phyloP scores from a whole-genome alignment of 2,113 vertebrate species.

The Oceanites oceanicus region DNA sequence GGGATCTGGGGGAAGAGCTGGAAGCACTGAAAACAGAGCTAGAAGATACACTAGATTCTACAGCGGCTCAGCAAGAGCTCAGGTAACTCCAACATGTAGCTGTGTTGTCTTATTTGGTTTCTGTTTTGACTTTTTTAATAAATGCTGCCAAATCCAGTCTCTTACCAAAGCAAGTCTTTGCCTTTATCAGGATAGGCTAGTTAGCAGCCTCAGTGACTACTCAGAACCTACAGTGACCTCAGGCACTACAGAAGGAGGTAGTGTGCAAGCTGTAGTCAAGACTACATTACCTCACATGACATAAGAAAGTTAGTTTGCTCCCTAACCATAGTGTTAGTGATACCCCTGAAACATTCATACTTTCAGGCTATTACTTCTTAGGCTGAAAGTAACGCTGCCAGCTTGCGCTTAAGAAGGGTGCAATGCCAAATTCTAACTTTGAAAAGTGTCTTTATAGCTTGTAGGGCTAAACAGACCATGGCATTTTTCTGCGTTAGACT shows the following conservation, averaged over 20 bases:
- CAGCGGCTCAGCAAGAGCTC: conserved; percentile 94
- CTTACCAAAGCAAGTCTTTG: not conserved
- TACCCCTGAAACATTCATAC: not conserved
- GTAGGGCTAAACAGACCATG: not conserved
- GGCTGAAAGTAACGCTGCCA: not conserved
- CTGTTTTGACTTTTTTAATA: not conserved
- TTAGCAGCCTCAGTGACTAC: not conserved
- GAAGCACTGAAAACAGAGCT: conserved; percentile 96
- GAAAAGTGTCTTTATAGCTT: not conserved
- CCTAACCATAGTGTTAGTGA: not conserved
- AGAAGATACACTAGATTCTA: conserved; percentile 94
- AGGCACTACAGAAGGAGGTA: not conserved
- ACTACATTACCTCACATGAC: not conserved
- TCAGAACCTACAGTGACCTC: no score
- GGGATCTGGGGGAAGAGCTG: conserved; percentile 95
- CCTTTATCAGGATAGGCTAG: not conserved
- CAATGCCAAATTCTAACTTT: not conserved
- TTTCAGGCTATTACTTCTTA: not conserved
- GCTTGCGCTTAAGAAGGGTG: not conserved
- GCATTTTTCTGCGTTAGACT: not conserved
- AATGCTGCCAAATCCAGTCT: not conserved
- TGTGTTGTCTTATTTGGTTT: not conserved
- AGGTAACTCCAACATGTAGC: conserved; percentile 75
- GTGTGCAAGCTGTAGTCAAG: not conserved
- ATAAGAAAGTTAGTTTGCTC: not conserved